Conservation (phyloP, 2,888 invertebrate species). For the Yponomeuta cagnagella region DNA sequence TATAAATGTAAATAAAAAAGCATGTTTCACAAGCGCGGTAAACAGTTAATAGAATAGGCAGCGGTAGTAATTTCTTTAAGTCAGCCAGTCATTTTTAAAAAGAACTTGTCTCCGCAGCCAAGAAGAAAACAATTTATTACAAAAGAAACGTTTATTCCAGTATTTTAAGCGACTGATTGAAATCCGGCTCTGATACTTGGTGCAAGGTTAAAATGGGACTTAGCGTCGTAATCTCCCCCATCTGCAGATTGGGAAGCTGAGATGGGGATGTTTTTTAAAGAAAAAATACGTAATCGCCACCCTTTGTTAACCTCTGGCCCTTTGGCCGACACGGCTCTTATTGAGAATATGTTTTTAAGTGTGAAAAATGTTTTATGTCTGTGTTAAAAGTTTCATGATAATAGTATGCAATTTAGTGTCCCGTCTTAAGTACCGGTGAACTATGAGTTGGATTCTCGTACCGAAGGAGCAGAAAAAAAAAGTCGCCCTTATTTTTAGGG, state of each 20-base stretch:
- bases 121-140: conserved; percentile 22
- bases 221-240: conserved; percentile 26
- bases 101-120: not conserved
- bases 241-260: conserved; percentile 28
- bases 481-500: too few species aligned
- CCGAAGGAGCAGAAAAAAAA: too few species aligned
- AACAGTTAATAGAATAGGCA: too few species aligned
- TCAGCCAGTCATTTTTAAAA: not conserved
- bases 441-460: too few species aligned
- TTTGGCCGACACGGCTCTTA: not conserved
- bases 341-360: not conserved
- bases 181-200: conserved; percentile 35
- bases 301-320: conserved; percentile 10
- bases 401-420: too few species aligned
- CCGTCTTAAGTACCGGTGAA: too few species aligned
- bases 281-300: conserved; percentile 10
- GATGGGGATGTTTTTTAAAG: conserved; percentile 5
- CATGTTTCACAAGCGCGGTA: too few species aligned
- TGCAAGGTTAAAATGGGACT: conserved; percentile 33
- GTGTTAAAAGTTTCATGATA: not conserved
- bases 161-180: conserved; percentile 44
- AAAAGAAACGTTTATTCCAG: conserved; percentile 38
- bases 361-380: not conserved
- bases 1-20: too few species aligned
- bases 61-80: too few species aligned